A percentile compares a stretch with the other conserved stretches of the same genome.
Conservation (phyloP, 2,888 invertebrate species). For the Eupithecia subumbrata region DNA sequence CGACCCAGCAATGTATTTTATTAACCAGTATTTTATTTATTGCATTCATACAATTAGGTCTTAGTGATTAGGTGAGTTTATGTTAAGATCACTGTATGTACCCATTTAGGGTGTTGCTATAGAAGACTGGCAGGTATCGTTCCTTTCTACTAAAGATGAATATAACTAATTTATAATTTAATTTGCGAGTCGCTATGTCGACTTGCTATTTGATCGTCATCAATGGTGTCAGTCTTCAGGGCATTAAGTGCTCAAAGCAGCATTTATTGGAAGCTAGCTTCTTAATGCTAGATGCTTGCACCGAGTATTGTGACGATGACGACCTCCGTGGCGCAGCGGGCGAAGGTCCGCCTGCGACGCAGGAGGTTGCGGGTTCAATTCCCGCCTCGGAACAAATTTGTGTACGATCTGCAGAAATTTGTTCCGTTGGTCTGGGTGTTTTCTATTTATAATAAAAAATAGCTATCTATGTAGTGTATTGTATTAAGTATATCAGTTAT, state of each 20-base stretch:
- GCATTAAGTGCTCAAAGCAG: neutral
- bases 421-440: neutral
- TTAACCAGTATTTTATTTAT: too few species aligned
- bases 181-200: too few species aligned
- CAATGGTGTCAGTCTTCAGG: neutral
- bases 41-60: too few species aligned
- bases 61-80: too few species aligned
- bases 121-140: too few species aligned
- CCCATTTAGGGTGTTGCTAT: too few species aligned
- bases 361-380: neutral
- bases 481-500: neutral
- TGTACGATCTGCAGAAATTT: neutral
- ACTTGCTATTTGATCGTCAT: neutral
- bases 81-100: too few species aligned
- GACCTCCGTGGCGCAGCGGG: neutral
- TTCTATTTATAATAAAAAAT: neutral
- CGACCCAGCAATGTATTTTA: too few species aligned
- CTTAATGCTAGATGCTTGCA: neutral
- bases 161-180: too few species aligned
- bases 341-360: neutral
- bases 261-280: neutral
- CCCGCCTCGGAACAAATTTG: neutral
- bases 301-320: neutral
- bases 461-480: neutral
- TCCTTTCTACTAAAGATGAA: too few species aligned